phyloP scores from a whole-genome alignment of 2,113 vertebrate species.

The Alligator sinensis region DNA sequence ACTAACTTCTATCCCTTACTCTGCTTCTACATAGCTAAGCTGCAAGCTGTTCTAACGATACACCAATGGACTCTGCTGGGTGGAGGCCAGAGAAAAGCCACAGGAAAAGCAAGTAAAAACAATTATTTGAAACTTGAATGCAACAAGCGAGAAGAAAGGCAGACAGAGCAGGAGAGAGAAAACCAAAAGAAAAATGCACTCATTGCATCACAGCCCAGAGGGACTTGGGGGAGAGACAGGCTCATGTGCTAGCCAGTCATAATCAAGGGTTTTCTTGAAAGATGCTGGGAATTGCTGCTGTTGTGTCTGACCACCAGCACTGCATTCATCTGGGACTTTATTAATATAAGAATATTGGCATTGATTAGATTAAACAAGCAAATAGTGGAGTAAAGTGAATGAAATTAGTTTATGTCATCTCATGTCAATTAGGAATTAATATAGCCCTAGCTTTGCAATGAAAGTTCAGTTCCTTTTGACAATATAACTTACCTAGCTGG shows the following conservation, averaged over 20 bases:
- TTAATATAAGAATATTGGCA: accelerated
- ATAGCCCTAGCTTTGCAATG: neutral
- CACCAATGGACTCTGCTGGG: neutral
- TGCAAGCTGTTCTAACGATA: neutral
- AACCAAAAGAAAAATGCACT: accelerated
- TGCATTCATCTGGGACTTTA: neutral
- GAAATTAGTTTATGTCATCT: neutral
- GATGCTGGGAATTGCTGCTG: neutral
- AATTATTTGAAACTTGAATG: neutral
- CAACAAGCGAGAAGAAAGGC: neutral
- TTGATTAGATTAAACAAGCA: neutral
- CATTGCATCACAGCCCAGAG: neutral
- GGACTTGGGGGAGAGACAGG: neutral
- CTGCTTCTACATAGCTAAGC: neutral
- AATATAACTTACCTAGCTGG: conserved; percentile 81
- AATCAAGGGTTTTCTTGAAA: neutral
- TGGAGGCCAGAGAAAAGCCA: neutral
- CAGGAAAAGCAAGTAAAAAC: neutral
- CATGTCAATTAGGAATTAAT: neutral
- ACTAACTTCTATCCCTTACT: neutral
- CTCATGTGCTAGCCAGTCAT: neutral
- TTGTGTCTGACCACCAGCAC: neutral
- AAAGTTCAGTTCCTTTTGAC: neutral
- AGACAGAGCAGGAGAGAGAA: neutral
- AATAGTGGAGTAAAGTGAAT: neutral